Base-by-base conservation (phyloP, 2,113 vertebrate genomes). In the Chiloscyllium plagiosum region DNA sequence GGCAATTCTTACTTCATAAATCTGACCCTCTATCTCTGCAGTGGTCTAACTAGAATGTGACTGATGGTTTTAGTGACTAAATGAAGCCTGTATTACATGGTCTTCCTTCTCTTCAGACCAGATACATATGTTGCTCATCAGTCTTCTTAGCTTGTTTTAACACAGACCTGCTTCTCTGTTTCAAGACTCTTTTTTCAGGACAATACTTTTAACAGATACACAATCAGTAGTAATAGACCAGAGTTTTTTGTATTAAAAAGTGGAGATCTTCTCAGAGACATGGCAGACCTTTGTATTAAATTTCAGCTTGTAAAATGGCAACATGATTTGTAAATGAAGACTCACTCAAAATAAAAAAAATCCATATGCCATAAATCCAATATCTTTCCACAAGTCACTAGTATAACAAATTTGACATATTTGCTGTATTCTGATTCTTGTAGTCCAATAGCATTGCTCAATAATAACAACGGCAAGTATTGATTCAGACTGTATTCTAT, bases 21-120 rank as follows among this genome's bases (percentile, higher is more conserved):
- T 95, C 94, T 95, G 94, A 95, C 69, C 69, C 19, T 76, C 42
- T 50, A 72, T 70, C 94, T 95, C 94, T 29, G 69, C 15, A 47
- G 68, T 95, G 94, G 94, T 95, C 94, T 72, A 95, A 95, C 94
- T 95, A 95, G 68, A 69, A 95, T 95, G 22, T 95, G 68, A 95
- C 94, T 95, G 94, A 95, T 95, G 69, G 42, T 70, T 95, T 70
- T 33, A 95, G 94, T 95, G 69, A 72, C 94, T 95, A 26, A 26
- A 52, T 76, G 94, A 95, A 95, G 94, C 94, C 94, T 72, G 69
- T 76, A 52, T 72, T 17, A 72, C 42, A 95, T 42, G 94, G 69
- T 68, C 42, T 95, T 66, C 93, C 93, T 66, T 70, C 93, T 68
- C 66, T 95, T 95, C 68, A 70, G 93, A 95, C 37, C n/a, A 33